Percentiles rank a stretch among this genome's conserved stretches.
phyloP scores from a whole-genome alignment of 2,113 vertebrate species.

The Platichthys flesus region DNA sequence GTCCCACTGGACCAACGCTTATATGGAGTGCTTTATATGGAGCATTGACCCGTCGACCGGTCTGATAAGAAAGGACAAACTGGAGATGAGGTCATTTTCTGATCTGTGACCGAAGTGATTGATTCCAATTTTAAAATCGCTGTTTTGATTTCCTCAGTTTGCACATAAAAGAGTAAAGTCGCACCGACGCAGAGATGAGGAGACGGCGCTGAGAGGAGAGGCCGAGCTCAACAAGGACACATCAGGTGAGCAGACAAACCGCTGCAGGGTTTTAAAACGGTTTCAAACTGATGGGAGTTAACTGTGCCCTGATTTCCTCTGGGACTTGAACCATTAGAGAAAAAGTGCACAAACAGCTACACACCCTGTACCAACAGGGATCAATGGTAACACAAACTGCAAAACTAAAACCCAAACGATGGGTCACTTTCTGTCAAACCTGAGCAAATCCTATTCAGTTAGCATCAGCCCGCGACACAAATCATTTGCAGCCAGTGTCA shows the following conservation, averaged over 20 bases:
- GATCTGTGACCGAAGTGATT: too few species aligned
- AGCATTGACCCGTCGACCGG: too few species aligned
- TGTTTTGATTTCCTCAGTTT: constrained; percentile 42
- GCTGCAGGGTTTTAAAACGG: neutral
- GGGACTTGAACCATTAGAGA: neutral
- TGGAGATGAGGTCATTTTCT: neutral
- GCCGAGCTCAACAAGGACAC: neutral
- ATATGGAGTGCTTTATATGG: neutral
- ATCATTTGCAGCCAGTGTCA: neutral
- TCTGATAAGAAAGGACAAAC: too few species aligned
- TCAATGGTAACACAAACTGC: too few species aligned
- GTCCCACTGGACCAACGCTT: neutral
- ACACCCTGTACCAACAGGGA: too few species aligned
- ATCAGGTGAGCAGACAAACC: constrained; percentile 47
- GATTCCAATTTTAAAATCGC: too few species aligned
- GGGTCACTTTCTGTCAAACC: too few species aligned
- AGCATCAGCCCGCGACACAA: neutral
- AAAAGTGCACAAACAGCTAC: neutral
- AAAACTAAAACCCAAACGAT: too few species aligned
- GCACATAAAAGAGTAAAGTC: constrained; percentile 64
- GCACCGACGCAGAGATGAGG: constrained; percentile 64
- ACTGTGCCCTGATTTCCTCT: neutral
- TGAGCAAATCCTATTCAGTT: neutral
- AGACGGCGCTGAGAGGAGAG: constrained; percentile 41
- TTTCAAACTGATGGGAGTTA: neutral